phyloP scores from a whole-genome alignment of 2,113 vertebrate species.

The Neotoma lepida region DNA sequence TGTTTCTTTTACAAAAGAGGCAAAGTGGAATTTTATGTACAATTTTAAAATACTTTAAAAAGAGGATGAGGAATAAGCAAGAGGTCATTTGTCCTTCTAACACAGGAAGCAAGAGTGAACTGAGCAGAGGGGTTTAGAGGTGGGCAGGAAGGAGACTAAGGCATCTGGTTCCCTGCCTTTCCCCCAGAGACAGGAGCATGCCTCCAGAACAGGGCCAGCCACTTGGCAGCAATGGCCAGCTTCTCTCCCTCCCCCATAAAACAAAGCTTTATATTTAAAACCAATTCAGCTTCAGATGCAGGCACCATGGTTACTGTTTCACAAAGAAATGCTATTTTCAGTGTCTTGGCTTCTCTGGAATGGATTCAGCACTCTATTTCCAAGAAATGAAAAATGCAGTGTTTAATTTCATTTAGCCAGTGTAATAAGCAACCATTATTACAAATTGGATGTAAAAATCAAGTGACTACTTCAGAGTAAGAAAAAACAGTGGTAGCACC shows the following conservation, averaged over 20 bases:
- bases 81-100: neutral
- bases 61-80: neutral
- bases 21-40: neutral
- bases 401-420: conserved; percentile 36
- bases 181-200: neutral
- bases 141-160: neutral
- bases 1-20: neutral
- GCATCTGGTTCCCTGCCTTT: neutral
- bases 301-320: conserved; percentile 67
- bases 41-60: neutral
- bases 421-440: conserved; percentile 18
- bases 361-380: conserved; percentile 53
- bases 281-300: conserved; percentile 6
- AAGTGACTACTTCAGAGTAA: neutral
- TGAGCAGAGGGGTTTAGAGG: neutral
- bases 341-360: conserved; percentile 31
- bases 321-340: conserved; percentile 58
- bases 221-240: neutral
- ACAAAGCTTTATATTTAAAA: conserved; percentile 34
- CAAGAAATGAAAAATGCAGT: conserved; percentile 55
- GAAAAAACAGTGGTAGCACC: neutral
- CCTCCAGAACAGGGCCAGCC: neutral
- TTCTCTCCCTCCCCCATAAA: neutral
- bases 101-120: neutral
- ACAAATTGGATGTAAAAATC: conserved; percentile 11